Conservation (phyloP, 2,797 vertebrate genomes). For the Scomberomorus guttatus region DNA sequence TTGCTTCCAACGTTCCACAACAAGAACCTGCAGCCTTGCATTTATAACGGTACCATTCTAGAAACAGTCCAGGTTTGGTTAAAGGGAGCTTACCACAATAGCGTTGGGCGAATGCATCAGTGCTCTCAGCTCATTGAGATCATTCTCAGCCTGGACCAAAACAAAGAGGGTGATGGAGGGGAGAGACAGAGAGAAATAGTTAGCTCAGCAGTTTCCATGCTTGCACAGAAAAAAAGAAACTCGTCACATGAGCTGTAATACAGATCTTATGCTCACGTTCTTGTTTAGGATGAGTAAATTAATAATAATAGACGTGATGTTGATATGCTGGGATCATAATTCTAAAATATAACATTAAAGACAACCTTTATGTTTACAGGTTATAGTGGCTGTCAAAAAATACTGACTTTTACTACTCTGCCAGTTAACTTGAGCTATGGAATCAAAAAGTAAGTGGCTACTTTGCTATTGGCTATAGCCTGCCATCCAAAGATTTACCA, state of each 20-base stretch:
- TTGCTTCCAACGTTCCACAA: conserved; percentile 28
- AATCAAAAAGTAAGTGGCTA: conserved; percentile 5
- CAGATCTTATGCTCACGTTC: conserved; percentile 17
- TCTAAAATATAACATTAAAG: background rate
- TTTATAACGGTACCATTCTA: conserved; percentile 60
- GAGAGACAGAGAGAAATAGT: conserved; percentile 80
- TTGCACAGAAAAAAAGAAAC: conserved; percentile 31
- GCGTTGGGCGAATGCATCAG: conserved; percentile 99
- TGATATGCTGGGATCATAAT: background rate
- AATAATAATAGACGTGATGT: background rate
- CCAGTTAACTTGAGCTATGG: background rate
- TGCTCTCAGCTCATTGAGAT: conserved; percentile 99
- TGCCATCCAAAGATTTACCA: conserved; percentile 16
- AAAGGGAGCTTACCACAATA: conserved; percentile 95
- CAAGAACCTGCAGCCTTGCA: conserved; percentile 32
- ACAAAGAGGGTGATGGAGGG: conserved; percentile 77
- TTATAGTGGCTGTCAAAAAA: background rate
- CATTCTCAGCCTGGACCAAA: conserved; percentile 95
- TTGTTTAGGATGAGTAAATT: background rate
- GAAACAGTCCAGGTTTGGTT: conserved; percentile 67
- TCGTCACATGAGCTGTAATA: conserved; percentile 36
- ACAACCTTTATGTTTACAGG: background rate
- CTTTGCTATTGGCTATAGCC: background rate
- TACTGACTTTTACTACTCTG: background rate
- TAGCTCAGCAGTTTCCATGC: conserved; percentile 82